Percentiles rank a stretch among this genome's conserved stretches.
Evolutionary conservation across 2,113 vertebrate genomes (phyloP).

Genomic region (Zapus hudsonius): DNA sequence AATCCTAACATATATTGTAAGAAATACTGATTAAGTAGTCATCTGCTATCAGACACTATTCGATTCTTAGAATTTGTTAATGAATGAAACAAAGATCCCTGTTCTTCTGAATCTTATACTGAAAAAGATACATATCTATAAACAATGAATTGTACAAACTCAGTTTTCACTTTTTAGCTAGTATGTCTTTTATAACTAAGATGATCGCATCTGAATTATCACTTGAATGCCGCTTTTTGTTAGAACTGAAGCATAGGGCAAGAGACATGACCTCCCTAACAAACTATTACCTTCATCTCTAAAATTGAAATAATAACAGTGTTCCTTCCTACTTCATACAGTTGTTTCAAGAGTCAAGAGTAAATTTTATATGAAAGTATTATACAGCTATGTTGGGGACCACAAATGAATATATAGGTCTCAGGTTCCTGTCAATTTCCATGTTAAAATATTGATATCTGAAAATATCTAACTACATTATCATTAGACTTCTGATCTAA

Average conservation of each 20-base stretch:
- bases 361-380: background rate
- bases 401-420: background rate
- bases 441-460: background rate
- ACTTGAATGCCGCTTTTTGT: background rate
- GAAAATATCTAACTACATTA: background rate
- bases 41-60: background rate
- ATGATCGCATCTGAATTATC: background rate
- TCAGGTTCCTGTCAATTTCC: background rate
- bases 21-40: background rate
- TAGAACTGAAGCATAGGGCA: background rate
- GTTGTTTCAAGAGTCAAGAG: background rate
- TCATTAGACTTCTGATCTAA: constrained; percentile 21
- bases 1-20: background rate
- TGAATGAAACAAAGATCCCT: background rate
- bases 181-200: background rate
- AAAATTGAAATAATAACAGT: background rate
- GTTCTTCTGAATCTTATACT: background rate
- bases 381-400: background rate
- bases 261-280: background rate
- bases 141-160: background rate
- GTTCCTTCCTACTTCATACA: background rate
- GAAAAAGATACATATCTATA: background rate
- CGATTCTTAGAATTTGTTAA: background rate
- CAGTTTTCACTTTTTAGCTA: background rate
- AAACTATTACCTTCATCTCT: background rate